Evolutionary conservation across 2,113 vertebrate genomes (phyloP), one percentile per base, ranked within the genome.

Genomic region (Rhinichthys klamathensis): DNA sequence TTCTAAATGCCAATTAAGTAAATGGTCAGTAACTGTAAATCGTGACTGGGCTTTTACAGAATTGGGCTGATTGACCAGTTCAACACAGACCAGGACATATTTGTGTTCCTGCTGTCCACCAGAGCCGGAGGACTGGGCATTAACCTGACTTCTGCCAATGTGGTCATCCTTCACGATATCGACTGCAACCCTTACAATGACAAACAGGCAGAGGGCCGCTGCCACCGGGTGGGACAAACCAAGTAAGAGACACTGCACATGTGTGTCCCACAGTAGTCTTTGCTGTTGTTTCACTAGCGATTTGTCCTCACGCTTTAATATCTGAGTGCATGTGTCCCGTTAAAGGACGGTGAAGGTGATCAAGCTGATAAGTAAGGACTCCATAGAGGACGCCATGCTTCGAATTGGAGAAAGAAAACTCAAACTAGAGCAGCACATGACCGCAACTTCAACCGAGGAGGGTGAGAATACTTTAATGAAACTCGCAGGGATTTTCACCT

Each of bases 61-160:
- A 84, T 89, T 69, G 90, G 85, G 9, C 85, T 87, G 82, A 90
- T 90, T 23, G 89, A 90, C 51, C 79, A 90, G 74, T 90, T 90
- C 69, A 90, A 90, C 87, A 90, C 87, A 70, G 89, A 90, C 67
- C 80, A 3, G 79, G 89, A 90, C 38, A 88, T 88, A 84, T 99
- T 99, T 88, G 97, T 99, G 89, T 99, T 99, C 90, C 92, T 99
- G 87, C 96, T 99, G 87, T 99, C 97, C 92, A 99, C 98, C 0
- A 95, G 97, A 16, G 98, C 98, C 0, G 98, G 98, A 0, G 98
- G 97, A 0, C 94, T 99, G 3, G 98, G 98, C 1, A 96, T 99
- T 32, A 99, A 99, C 84, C 93, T 99, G 13, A 97, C 98, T 93
- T 98, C 98, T 0, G 98, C 98, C 0, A 98, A 99, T 90, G 97